Conservation (phyloP, 2,797 vertebrate genomes). For the Myotis planiceps region DNA sequence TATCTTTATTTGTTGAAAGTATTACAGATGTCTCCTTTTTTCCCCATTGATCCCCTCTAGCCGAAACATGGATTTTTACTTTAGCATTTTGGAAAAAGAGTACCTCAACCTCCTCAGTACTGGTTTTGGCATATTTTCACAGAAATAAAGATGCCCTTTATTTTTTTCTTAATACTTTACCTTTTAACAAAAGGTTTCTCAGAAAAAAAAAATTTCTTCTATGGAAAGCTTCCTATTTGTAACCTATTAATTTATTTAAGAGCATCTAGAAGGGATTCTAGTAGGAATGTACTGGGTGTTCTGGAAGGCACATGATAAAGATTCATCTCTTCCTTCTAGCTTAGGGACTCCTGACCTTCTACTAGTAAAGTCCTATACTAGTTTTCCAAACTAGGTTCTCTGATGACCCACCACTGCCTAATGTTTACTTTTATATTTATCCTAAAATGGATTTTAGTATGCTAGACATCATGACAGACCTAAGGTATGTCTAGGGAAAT, state of each 20-base stretch:
- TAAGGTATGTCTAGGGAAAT: neutral
- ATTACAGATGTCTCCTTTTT: too few species aligned
- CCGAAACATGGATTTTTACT: constrained; percentile 83
- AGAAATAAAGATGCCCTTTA: constrained; percentile 84
- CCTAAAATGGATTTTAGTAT: neutral
- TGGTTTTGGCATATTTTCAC: constrained; percentile 85
- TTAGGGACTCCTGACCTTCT: constrained; percentile 37
- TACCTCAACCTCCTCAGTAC: constrained; percentile 83
- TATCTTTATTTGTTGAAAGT: too few species aligned
- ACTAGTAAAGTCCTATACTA: neutral
- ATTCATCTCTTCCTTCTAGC: constrained; percentile 53
- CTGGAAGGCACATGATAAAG: constrained; percentile 41
- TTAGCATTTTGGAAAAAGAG: constrained; percentile 81
- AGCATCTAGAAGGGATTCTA: constrained; percentile 61
- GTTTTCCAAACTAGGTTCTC: constrained; percentile 61
- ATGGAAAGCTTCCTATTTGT: constrained; percentile 69
- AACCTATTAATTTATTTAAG: constrained; percentile 72
- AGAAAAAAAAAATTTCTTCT: constrained; percentile 75
- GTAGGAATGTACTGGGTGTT: constrained; percentile 60
- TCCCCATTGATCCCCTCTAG: too few species aligned
- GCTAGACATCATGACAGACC: neutral
- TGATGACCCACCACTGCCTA: constrained; percentile 32
- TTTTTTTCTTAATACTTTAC: constrained; percentile 86
- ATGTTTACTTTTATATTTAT: neutral
- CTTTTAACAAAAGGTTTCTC: constrained; percentile 77